A percentile compares a stretch with the other conserved stretches of the same genome.
Conservation (phyloP, 2,113 vertebrate species). For the Enhydra lutris region DNA sequence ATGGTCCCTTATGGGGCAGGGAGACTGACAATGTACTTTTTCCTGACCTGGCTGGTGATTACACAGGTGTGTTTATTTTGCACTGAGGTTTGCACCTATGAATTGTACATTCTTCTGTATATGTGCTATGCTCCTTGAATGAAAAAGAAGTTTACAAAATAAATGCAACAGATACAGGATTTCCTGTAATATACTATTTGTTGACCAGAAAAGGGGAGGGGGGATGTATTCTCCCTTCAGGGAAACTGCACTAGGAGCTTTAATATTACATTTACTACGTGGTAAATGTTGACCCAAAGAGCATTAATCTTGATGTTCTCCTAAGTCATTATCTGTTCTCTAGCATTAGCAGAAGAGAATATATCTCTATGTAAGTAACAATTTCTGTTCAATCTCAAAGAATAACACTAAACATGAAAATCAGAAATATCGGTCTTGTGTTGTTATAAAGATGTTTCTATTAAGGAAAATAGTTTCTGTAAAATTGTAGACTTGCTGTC, state of each 20-base stretch:
- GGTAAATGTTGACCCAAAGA: neutral
- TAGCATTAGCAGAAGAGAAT: conserved; percentile 31
- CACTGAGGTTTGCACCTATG: neutral
- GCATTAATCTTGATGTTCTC: conserved; percentile 45
- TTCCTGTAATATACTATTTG: neutral
- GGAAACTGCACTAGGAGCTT: neutral
- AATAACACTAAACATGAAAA: conserved; percentile 23
- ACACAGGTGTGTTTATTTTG: neutral
- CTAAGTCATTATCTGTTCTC: conserved; percentile 6
- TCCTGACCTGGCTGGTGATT: neutral
- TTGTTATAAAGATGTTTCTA: conserved; percentile 23
- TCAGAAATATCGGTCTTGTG: conserved; percentile 39
- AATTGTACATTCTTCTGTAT: neutral
- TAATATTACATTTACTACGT: neutral
- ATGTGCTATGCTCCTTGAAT: neutral
- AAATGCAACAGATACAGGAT: neutral
- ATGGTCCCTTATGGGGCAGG: neutral
- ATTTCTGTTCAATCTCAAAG: conserved; percentile 41
- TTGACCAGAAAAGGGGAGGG: neutral
- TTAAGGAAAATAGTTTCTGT: neutral
- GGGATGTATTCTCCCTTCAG: neutral
- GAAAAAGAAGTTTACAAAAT: conserved; percentile 31
- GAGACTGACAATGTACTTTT: neutral
- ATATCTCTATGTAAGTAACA: neutral
- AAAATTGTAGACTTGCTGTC: neutral